Evolutionary conservation across 2,113 vertebrate genomes (phyloP).

Genomic region (Hiodon tergisus): DNA sequence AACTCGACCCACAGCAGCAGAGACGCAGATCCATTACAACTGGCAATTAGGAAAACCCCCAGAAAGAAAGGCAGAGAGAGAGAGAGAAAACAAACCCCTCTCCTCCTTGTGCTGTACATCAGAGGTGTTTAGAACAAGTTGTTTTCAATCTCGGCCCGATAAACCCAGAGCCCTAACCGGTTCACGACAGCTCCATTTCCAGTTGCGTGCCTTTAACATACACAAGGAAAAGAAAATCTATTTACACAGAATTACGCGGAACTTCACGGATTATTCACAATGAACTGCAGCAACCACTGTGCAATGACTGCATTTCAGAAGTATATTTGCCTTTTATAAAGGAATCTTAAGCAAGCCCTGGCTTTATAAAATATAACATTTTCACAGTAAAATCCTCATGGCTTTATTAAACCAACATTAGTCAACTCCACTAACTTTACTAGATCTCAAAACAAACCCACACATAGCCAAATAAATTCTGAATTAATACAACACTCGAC

Average conservation of each 20-base stretch:
- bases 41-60: too few species aligned
- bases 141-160: too few species aligned
- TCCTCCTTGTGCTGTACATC: too few species aligned
- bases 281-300: not conserved
- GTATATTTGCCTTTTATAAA: not conserved
- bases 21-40: too few species aligned
- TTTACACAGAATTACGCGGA: not conserved
- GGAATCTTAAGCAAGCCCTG: not conserved
- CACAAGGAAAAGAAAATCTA: not conserved
- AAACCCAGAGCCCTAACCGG: too few species aligned
- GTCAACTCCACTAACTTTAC: not conserved
- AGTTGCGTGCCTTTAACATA: not conserved
- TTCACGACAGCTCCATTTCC: too few species aligned
- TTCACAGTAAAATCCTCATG: not conserved
- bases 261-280: not conserved
- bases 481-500: not conserved
- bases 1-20: too few species aligned
- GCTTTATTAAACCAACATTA: slow-evolving; percentile 4
- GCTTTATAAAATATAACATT: not conserved
- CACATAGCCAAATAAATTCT: not conserved
- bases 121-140: too few species aligned
- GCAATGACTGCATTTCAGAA: not conserved
- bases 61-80: too few species aligned
- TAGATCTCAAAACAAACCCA: not conserved
- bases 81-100: too few species aligned